phyloP scores from a whole-genome alignment of 2,797 vertebrate species.

The Sebastes vulpes region DNA sequence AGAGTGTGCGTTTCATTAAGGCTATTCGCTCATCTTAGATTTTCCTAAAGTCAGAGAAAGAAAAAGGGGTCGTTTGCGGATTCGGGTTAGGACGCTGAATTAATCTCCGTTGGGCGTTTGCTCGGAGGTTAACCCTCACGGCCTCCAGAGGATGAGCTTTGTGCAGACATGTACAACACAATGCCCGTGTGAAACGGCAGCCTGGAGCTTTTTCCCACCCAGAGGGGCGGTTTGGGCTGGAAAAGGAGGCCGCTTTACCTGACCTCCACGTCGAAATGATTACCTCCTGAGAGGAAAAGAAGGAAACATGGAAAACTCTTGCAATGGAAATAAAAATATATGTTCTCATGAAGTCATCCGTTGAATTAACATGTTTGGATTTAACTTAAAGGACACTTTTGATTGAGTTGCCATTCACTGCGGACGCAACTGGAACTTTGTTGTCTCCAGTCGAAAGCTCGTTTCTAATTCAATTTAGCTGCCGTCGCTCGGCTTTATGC shows the following conservation, averaged over 20 bases:
- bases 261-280: not conserved
- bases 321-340: slow-evolving; percentile 47
- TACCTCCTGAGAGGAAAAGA: slow-evolving; percentile 22
- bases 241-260: slow-evolving; percentile 24
- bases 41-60: slow-evolving; percentile 50
- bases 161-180: not conserved
- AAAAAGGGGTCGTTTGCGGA: slow-evolving; percentile 14
- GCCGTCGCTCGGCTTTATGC: not conserved
- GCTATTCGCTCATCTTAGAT: slow-evolving; percentile 56
- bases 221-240: not conserved
- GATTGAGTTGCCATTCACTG: not conserved
- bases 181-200: not conserved
- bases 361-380: slow-evolving; percentile 34
- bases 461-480: slow-evolving; percentile 15
- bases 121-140: slow-evolving; percentile 12
- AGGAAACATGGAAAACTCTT: slow-evolving; percentile 34
- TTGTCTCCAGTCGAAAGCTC: slow-evolving; percentile 1
- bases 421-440: slow-evolving; percentile 8
- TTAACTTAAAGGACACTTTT: slow-evolving; percentile 20
- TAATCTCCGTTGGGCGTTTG: slow-evolving; percentile 36
- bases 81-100: slow-evolving; percentile 31
- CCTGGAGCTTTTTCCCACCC: not conserved
- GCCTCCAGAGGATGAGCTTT: slow-evolving; percentile 37
- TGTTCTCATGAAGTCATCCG: slow-evolving; percentile 1
- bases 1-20: slow-evolving; percentile 73